Evolutionary conservation across 2,797 vertebrate species (phyloP), one percentile per base, ranked within the genome.

Genomic region (Coranthus polyacanthus): DNA sequence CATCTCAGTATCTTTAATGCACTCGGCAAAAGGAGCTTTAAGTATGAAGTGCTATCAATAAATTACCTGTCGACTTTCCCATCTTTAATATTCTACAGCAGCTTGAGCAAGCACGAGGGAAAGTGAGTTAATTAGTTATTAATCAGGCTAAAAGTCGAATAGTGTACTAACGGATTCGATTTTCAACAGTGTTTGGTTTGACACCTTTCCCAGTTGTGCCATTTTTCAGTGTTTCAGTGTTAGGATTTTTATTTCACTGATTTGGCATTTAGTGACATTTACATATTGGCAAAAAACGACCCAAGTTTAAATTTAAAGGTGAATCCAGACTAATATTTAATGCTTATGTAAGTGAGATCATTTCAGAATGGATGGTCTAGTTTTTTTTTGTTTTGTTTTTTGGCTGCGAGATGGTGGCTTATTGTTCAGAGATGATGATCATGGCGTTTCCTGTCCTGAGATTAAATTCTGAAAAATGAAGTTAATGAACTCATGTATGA

Each of bases 391-490:
- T n/a, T n/a, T n/a, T n/a, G n/a, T n/a, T n/a, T n/a, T n/a, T n/a
- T n/a, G n/a, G n/a, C n/a, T 56, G 3, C 54, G 21, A 64, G 17
- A 64, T 55, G 36, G 49, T 20, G 53, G 68, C 38, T 17, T 59
- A 12, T 41, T 57, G 51, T 57, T 47, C 49, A 63, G 29, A 67
- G 21, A 39, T 49, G 41, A 24, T 68, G 52, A 22, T 54, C 9
- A 3, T 8, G 57, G 41, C 58, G n/a, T 12, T 47, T 59, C 67
- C 22, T 56, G 46, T 75, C 15, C 36, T 44, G 10, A 18, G 22
- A 68, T 76, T 32, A 41, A 63, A n/a, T 39, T 50, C 37, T 18
- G 3, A 52, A 36, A 67, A 15, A 51, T 12, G 51, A 36, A 37
- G 20, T 45, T 67, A 46, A 43, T 36, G 5, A 52, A 53, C 22